Evolutionary conservation across 1,140 invertebrate genomes (phyloP), one percentile per base, ranked within the genome.

Genomic region (Drosophila simulans): DNA sequence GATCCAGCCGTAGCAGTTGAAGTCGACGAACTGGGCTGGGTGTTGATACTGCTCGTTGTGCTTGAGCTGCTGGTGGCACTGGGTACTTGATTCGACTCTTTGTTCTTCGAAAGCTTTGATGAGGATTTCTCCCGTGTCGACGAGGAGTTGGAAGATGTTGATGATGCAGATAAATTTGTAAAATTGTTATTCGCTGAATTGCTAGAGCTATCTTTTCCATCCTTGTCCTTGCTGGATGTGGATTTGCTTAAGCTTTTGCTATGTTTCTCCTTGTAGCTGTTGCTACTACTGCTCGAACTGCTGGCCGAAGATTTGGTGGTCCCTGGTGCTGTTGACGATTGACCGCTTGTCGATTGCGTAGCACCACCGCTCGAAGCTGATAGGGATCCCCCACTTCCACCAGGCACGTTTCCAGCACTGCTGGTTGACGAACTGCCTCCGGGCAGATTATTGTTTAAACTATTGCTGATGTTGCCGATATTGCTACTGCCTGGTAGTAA

Each of bases 221-320:
- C 91, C 72, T 92, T 92, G 25, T 91, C 86, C 58, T 92, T 92
- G 52, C 81, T 90, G 4, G 91, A 91, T 49, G 68, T 79, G 4
- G 91, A 91, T 35, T 86, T 86, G 65, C 69, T 76, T 2, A 83
- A 20, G 70, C 62, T 92, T 62, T 92, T 92, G 51, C 78, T 88
- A 69, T 92, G 88, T 31, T 92, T 92, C 48, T 92, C 91, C 51
- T 92, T 92, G 39, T 91, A 92, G n/a, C 54, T 78, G 25, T 54
- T 43, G 42, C 57, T 75, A 17, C 51, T 65, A 52, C 57, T 86
- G 39, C 52, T 51, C 5, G 63, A 68, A 52, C 64, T 82, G 34
- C 48, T 80, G 37, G 49, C 66, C 37, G 74, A 77, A 1, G 73
- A 76, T 42, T 71, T 71, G 22, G 65, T 49, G 12, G 51, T 57